Evolutionary conservation across 2,113 vertebrate species (phyloP).

Genomic region (Neolamprologus caudopunctatus): DNA sequence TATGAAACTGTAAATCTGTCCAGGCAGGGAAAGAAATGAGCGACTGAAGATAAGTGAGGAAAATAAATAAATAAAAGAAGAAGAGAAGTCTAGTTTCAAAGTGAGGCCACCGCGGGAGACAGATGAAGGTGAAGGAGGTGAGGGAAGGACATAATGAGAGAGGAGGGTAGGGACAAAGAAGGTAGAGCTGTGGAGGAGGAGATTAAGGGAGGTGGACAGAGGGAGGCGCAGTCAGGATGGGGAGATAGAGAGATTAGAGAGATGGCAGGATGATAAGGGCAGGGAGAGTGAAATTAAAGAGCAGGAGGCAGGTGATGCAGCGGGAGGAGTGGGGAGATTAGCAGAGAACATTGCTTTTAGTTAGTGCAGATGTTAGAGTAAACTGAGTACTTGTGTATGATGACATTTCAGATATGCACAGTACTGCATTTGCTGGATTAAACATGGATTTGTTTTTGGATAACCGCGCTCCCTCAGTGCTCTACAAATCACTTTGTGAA

Average conservation of each 20-base stretch:
- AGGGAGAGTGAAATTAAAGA: conserved; percentile 41
- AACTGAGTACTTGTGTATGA: not conserved
- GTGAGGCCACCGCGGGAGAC: conserved; percentile 37
- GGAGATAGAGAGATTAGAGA: conserved; percentile 50
- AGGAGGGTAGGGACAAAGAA: conserved; percentile 26
- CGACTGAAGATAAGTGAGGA: conserved; percentile 21
- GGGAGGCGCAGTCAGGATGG: conserved; percentile 42
- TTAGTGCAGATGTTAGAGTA: not conserved
- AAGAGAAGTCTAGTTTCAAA: conserved; percentile 39
- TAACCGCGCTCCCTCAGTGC: not conserved
- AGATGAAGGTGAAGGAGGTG: conserved; percentile 42
- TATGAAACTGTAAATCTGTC: conserved; percentile 27
- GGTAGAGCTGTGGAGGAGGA: conserved; percentile 14
- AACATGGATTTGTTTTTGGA: not conserved
- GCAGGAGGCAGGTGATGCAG: conserved; percentile 7
- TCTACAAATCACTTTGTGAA: not conserved
- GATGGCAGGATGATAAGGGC: conserved; percentile 42
- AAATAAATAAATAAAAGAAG: not conserved
- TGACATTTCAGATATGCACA: not conserved
- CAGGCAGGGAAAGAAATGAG: conserved; percentile 69
- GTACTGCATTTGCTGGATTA: not conserved
- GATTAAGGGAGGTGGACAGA: conserved; percentile 46
- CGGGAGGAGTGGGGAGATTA: not conserved
- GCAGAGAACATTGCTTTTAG: not conserved
- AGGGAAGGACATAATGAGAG: conserved; percentile 47